These are phyloP conservation scores for Neofelis nebulosa DNA, from an alignment of 2,113 vertebrate species.

Conservation along the genomic window DNA sequence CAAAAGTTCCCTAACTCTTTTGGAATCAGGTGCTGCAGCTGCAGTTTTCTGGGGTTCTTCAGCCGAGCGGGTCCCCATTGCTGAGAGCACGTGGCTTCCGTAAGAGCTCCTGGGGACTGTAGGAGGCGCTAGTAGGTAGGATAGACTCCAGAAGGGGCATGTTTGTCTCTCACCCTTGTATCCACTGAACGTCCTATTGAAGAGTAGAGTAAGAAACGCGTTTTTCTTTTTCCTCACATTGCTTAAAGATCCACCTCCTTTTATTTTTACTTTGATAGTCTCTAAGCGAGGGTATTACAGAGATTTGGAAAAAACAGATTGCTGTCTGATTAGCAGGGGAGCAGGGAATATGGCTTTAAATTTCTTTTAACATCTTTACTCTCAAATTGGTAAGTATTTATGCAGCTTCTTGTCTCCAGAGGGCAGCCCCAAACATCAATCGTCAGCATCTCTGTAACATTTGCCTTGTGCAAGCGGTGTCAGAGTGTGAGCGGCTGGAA, in stretches of 20 bases:
- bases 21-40: conserved; percentile 44
- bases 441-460: conserved; percentile 54
- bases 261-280: conserved; percentile 62
- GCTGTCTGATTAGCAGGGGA: background rate
- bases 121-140: background rate
- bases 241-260: conserved; percentile 32
- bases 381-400: conserved; percentile 49
- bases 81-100: accelerated
- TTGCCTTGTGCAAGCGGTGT: conserved; percentile 71
- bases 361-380: conserved; percentile 61
- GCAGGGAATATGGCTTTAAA: background rate
- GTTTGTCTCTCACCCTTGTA: background rate
- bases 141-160: background rate
- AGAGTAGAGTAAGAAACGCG: background rate
- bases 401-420: conserved; percentile 36
- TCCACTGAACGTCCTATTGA: background rate
- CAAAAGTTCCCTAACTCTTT: background rate
- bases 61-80: background rate
- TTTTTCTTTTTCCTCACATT: background rate
- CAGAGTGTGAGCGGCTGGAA: conserved; percentile 75
- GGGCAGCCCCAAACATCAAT: conserved; percentile 49
- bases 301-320: background rate
- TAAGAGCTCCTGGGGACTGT: background rate
- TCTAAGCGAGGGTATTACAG: conserved; percentile 36
- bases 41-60: conserved; percentile 7